Conservation (phyloP, 2,888 invertebrate species). For the Zhuqinia jingwanae region DNA sequence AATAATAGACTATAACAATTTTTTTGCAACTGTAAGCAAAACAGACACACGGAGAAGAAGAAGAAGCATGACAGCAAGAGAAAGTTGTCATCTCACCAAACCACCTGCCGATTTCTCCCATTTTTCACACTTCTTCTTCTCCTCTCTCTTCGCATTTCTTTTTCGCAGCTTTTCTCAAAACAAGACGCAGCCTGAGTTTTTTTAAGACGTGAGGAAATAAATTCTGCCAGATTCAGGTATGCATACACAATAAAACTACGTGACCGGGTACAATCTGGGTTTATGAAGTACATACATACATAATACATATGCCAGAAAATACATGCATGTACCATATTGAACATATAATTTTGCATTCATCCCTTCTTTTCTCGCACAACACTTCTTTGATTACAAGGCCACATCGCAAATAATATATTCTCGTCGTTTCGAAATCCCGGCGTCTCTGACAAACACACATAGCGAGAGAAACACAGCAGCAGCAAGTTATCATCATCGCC, state of each 20-base stretch:
- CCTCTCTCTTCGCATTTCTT: background rate
- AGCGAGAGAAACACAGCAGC: background rate
- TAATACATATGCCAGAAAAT: background rate
- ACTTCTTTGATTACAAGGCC: background rate
- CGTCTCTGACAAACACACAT: background rate
- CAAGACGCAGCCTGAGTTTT: slow-evolving; percentile 25
- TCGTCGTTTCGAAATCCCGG: background rate
- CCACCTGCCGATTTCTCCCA: slow-evolving; percentile 56
- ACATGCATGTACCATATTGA: background rate
- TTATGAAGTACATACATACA: background rate
- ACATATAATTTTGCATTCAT: background rate
- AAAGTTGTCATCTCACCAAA: slow-evolving; percentile 62
- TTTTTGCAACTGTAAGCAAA: background rate
- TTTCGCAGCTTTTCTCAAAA: slow-evolving; percentile 5
- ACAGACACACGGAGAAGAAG: background rate
- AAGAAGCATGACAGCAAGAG: no score
- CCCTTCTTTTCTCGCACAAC: background rate
- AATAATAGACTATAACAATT: background rate
- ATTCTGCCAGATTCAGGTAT: slow-evolving; percentile 59
- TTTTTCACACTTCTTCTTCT: background rate
- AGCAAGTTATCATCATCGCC: background rate
- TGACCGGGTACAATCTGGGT: slow-evolving; percentile 45
- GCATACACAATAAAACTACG: slow-evolving; percentile 45
- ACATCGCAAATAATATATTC: background rate
- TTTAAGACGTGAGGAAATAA: slow-evolving; percentile 49